These are phyloP conservation scores for Zapornia atra DNA, from an alignment of 2,113 vertebrate species.

Conservation along the genomic window DNA sequence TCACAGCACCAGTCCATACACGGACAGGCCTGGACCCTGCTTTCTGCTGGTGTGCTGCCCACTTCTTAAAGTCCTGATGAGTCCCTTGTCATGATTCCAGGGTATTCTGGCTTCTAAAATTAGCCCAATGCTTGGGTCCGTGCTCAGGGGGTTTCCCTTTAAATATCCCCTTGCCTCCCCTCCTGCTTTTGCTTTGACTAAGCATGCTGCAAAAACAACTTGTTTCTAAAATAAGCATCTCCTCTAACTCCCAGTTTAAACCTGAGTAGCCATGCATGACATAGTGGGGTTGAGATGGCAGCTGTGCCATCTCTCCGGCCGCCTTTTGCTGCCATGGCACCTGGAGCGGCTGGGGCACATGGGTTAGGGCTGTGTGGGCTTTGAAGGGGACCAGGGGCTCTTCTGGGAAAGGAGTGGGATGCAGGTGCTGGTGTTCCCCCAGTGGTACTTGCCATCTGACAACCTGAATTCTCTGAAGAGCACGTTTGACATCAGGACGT, in stretches of 20 bases:
- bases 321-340: not conserved
- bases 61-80: not conserved
- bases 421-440: not conserved
- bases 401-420: not conserved
- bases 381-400: not conserved
- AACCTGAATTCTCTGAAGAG: not conserved
- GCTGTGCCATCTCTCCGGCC: not conserved
- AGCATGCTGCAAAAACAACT: conserved; percentile 67
- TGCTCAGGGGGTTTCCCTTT: conserved; percentile 61
- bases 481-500: not conserved
- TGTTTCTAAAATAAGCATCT: conserved; percentile 75
- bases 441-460: not conserved
- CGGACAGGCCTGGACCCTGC: fast-evolving
- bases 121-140: not conserved
- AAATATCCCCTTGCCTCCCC: conserved; percentile 12
- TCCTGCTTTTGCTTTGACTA: conserved; percentile 13
- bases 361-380: not conserved
- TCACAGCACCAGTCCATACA: not conserved
- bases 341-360: not conserved
- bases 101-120: conserved; percentile 34
- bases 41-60: not conserved
- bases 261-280: conserved; percentile 61
- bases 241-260: conserved; percentile 66
- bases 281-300: conserved; percentile 38
- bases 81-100: not conserved